These are phyloP conservation scores for Bradynema listronoti DNA, from an alignment of 1,140 invertebrate genomes.

Conservation along the genomic window DNA sequence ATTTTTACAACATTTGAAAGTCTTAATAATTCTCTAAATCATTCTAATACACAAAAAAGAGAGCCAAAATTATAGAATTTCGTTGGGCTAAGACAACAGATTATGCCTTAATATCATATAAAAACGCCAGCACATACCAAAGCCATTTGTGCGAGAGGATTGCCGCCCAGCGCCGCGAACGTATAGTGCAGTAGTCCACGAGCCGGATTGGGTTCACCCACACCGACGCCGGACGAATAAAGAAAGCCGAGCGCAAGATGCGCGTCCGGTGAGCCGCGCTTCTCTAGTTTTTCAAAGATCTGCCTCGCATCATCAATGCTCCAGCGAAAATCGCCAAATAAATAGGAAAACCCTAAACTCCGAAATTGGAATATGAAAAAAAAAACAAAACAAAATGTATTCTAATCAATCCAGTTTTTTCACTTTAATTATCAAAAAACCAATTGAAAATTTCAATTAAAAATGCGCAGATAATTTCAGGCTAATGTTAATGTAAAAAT, in stretches of 20 bases:
- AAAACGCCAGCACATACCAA: constrained; percentile 62
- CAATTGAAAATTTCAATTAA: background rate
- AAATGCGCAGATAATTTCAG: constrained; percentile 5
- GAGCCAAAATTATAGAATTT: background rate
- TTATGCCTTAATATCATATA: background rate
- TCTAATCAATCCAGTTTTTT: too few species aligned
- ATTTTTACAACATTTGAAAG: too few species aligned
- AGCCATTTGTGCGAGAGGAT: constrained; percentile 86
- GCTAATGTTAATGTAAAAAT: background rate
- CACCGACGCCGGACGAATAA: constrained; percentile 73
- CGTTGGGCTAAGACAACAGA: background rate
- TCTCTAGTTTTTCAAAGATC: constrained; percentile 72
- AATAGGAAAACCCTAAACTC: constrained; percentile 73
- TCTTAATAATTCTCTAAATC: too few species aligned
- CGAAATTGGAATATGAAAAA: background rate
- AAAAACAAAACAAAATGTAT: background rate
- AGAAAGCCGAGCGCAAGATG: constrained; percentile 69
- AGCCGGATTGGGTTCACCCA: constrained; percentile 37
- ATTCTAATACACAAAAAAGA: background rate
- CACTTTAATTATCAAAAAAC: too few species aligned
- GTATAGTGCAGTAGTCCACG: constrained; percentile 81
- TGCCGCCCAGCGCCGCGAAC: constrained; percentile 78
- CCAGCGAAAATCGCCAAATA: constrained; percentile 72
- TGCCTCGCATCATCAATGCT: constrained; percentile 70
- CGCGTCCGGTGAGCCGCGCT: constrained; percentile 67